These are phyloP conservation scores for Azemiops feae DNA, from an alignment of 2,113 vertebrate genomes.

Conservation along the genomic window DNA sequence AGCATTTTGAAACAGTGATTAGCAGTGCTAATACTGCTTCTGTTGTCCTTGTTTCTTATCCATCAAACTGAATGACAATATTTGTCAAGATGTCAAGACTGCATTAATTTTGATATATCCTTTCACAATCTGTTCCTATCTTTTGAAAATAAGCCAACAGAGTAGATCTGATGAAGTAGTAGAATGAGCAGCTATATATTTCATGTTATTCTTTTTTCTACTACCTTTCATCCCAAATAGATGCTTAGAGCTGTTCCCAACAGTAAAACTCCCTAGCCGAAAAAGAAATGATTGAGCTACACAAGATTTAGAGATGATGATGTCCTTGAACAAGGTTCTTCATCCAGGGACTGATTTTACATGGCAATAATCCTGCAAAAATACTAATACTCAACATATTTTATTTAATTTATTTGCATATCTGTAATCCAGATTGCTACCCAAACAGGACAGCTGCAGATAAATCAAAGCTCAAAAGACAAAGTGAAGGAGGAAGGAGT, in stretches of 20 bases:
- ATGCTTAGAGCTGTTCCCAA: not conserved
- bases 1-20: not conserved
- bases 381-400: not conserved
- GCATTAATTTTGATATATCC: not conserved
- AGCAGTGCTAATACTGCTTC: not conserved
- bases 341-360: not conserved
- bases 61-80: not conserved
- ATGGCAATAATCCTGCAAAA: not conserved
- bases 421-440: not conserved
- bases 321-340: not conserved
- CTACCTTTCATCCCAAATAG: not conserved
- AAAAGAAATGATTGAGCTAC: not conserved
- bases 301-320: not conserved
- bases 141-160: not conserved
- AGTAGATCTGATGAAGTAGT: not conserved
- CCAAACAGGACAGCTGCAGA: not conserved
- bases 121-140: not conserved
- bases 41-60: not conserved
- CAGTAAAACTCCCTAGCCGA: not conserved
- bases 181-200: not conserved
- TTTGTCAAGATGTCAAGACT: not conserved
- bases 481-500: not conserved
- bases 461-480: constrained; percentile 11
- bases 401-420: not conserved
- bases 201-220: not conserved